Percentiles rank a stretch among this genome's conserved stretches.
Conservation (phyloP, 2,888 invertebrate genomes). For the Melolontha melolontha region DNA sequence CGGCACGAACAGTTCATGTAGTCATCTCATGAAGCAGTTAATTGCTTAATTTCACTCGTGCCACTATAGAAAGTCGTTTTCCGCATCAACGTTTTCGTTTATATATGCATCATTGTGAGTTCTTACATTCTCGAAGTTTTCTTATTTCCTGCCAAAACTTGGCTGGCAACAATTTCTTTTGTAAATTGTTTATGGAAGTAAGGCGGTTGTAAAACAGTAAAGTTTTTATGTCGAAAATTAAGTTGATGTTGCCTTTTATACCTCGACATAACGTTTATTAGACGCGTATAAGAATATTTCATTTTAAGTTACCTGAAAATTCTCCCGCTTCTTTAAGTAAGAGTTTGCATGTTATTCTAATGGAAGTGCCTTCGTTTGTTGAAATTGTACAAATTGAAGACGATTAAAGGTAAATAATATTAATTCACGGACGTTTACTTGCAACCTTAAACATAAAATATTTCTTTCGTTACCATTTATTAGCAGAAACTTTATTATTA, state of each 20-base stretch:
- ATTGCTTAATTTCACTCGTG: conserved; percentile 15
- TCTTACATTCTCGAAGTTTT: conserved; percentile 6
- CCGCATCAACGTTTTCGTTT: conserved; percentile 8
- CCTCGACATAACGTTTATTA: conserved; percentile 4
- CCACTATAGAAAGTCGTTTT: conserved; percentile 15
- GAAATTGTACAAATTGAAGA: too few relatives aligned
- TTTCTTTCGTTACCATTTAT: too few relatives aligned
- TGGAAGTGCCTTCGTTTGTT: too few relatives aligned
- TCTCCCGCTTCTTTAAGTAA: too few relatives aligned
- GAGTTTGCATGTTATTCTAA: too few relatives aligned
- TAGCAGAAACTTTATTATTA: too few relatives aligned
- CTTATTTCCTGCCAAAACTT: too few relatives aligned
- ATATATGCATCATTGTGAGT: neutral
- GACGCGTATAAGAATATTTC: too few relatives aligned
- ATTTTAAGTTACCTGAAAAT: too few relatives aligned
- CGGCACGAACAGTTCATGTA: conserved; percentile 10
- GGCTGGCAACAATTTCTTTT: conserved; percentile 1
- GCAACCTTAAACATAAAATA: too few relatives aligned
- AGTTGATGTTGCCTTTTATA: conserved; percentile 6
- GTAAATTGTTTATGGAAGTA: conserved; percentile 5
- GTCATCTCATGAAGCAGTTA: conserved; percentile 10
- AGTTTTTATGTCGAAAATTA: conserved; percentile 13
- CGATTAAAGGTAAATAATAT: too few relatives aligned
- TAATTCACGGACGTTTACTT: too few relatives aligned
- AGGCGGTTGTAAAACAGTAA: conserved; percentile 12